phyloP scores from a whole-genome alignment of 2,113 vertebrate species.

The Acanthisitta chloris region DNA sequence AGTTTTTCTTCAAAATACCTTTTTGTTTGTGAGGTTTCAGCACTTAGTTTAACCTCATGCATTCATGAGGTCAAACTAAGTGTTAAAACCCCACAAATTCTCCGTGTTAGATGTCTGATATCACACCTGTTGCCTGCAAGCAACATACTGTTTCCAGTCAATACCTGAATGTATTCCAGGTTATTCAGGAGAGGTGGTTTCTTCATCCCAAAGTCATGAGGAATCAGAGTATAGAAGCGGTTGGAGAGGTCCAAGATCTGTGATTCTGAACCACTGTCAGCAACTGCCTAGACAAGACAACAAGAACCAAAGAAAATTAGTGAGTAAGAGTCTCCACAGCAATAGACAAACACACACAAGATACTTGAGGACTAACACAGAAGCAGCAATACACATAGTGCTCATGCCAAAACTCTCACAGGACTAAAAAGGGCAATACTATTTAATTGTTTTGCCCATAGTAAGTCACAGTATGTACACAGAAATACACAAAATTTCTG shows the following conservation, averaged over 20 bases:
- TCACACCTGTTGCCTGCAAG: background rate
- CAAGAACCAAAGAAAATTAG: background rate
- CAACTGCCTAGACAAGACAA: conserved; percentile 79
- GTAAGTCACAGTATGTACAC: background rate
- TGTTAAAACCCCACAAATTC: background rate
- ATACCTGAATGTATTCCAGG: conserved; percentile 91
- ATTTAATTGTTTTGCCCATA: background rate
- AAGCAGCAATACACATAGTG: background rate
- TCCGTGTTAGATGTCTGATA: background rate
- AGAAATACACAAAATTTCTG: background rate
- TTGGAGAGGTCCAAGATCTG: conserved; percentile 95
- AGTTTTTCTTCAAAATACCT: background rate
- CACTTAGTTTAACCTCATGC: background rate
- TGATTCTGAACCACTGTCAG: conserved; percentile 80
- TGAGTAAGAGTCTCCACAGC: background rate
- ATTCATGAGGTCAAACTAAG: background rate
- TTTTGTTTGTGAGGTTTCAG: background rate
- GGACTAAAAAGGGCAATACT: background rate
- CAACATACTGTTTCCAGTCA: background rate
- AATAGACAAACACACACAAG: background rate
- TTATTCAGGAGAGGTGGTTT: conserved; percentile 92
- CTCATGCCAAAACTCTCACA: background rate
- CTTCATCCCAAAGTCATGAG: conserved; percentile 99
- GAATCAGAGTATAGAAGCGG: conserved; percentile 96
- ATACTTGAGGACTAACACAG: background rate